Percentiles rank a stretch among this genome's conserved stretches.
Conservation (phyloP, 2,888 invertebrate species). For the Ligdia adustata region DNA sequence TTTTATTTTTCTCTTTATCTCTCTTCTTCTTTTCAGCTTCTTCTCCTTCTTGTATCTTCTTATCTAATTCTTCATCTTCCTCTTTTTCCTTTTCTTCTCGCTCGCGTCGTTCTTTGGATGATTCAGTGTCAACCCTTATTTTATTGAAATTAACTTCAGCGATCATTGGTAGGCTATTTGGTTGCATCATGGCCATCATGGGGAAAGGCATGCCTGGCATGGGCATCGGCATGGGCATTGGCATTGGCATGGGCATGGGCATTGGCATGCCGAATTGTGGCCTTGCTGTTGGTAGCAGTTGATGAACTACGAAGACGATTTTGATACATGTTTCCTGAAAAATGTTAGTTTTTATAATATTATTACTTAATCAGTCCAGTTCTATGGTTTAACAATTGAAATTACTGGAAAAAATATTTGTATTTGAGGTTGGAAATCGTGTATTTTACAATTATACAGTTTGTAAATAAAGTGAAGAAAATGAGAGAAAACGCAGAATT, state of each 20-base stretch:
- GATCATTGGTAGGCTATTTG: constrained; percentile 1
- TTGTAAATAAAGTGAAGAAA: no score
- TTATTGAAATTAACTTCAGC: constrained; percentile 1
- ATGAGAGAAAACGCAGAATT: no score
- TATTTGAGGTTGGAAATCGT: no score
- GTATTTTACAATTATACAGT: no score
- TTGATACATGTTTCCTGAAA: background rate
- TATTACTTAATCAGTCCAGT: no score
- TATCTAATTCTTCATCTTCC: background rate
- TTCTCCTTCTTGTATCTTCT: background rate
- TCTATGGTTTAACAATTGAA: no score
- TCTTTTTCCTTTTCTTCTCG: background rate
- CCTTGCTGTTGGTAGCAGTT: background rate
- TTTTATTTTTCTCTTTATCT: background rate
- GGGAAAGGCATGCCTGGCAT: background rate
- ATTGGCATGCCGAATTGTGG: background rate
- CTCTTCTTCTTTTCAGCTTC: background rate
- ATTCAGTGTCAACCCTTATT: background rate
- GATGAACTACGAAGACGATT: background rate
- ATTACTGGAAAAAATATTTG: no score
- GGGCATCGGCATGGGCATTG: constrained; percentile 1
- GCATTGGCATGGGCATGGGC: constrained; percentile 3
- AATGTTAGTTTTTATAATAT: no score
- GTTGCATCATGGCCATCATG: constrained; percentile 1
- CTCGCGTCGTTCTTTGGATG: background rate